Evolutionary conservation across 2,888 invertebrate species (phyloP).

Genomic region (Protonemura montana): DNA sequence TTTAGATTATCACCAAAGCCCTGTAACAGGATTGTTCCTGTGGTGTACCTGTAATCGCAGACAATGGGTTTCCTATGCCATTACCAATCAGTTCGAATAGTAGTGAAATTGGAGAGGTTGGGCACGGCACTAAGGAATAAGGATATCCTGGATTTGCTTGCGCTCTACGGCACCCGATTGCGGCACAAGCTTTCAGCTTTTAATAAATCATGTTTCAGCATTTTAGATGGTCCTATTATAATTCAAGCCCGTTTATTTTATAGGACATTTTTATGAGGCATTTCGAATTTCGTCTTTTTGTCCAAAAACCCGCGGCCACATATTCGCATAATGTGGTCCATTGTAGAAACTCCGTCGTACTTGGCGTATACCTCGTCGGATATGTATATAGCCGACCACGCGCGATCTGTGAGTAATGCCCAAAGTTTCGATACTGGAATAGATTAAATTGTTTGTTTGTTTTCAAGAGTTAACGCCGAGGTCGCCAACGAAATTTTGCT

Average conservation of each 20-base stretch:
- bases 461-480: background rate
- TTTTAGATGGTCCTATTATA: background rate
- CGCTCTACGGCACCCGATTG: background rate
- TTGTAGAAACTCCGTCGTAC: conserved; percentile 12
- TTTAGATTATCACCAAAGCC: no score
- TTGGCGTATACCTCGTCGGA: background rate
- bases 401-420: conserved; percentile 10
- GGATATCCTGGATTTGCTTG: background rate
- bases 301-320: background rate
- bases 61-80: no score
- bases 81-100: no score
- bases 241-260: conserved; percentile 9
- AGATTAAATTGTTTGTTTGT: conserved; percentile 22
- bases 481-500: background rate
- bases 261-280: conserved; percentile 26
- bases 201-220: background rate
- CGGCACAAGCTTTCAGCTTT: background rate
- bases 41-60: no score
- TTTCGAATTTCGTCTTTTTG: conserved; percentile 12
- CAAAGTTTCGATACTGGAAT: conserved; percentile 15
- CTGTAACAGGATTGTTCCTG: no score
- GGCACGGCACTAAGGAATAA: background rate
- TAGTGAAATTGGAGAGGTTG: no score
- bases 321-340: conserved; percentile 8
- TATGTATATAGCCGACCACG: background rate